A percentile compares a stretch with the other conserved stretches of the same genome.
phyloP scores from a whole-genome alignment of 2,888 invertebrate genomes.

The Junonia oenone region DNA sequence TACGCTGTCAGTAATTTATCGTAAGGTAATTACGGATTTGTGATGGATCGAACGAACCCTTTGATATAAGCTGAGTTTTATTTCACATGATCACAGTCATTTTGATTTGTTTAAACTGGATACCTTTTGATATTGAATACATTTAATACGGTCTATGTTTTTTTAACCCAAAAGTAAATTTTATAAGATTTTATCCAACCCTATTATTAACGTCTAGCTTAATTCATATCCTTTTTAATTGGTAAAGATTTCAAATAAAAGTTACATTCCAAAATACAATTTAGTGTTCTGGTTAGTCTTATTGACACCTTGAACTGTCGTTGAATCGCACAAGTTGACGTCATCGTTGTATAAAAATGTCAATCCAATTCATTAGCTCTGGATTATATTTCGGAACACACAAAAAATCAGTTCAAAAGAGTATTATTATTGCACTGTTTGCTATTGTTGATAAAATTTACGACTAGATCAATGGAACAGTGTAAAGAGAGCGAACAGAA shows the following conservation, averaged over 20 bases:
- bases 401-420: background rate
- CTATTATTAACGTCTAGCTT: background rate
- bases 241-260: background rate
- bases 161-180: background rate
- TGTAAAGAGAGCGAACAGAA: conserved; percentile 28
- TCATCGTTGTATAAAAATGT: background rate
- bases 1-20: conserved; percentile 42
- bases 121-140: background rate
- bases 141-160: background rate
- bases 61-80: conserved; percentile 18
- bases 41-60: conserved; percentile 25
- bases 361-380: no score
- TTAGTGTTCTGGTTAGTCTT: no score
- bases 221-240: background rate
- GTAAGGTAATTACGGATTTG: conserved; percentile 40
- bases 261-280: no score
- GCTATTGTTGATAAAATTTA: conserved; percentile 14
- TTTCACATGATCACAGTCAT: conserved; percentile 17
- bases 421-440: background rate
- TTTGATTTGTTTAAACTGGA: conserved; percentile 1
- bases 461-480: conserved; percentile 31
- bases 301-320: no score
- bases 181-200: background rate
- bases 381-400: background rate
- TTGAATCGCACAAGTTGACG: no score